Evolutionary conservation across 2,888 invertebrate species (phyloP).

Genomic region (Drosophila heteroneura): DNA sequence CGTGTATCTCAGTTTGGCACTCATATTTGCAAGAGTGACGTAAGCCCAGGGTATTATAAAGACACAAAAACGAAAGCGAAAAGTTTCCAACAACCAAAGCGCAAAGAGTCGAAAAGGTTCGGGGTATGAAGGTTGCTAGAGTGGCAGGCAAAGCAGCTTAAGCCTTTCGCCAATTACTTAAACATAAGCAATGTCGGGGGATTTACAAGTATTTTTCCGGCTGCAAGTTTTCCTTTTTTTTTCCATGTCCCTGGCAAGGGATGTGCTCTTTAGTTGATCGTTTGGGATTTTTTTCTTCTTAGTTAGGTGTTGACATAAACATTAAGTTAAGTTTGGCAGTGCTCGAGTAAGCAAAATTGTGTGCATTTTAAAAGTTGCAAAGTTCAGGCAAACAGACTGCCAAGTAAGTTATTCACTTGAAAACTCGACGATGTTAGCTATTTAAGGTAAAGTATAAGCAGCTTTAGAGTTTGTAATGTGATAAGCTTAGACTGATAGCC

Average conservation of each 20-base stretch:
- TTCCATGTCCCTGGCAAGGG: slow-evolving; percentile 24
- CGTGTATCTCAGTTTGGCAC: slow-evolving; percentile 25
- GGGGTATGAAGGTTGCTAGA: slow-evolving; percentile 10
- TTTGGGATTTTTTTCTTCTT: slow-evolving; percentile 33
- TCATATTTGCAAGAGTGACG: slow-evolving; percentile 28
- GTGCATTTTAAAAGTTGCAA: slow-evolving; percentile 27
- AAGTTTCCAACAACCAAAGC: slow-evolving; percentile 39
- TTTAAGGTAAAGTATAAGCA: slow-evolving; percentile 6
- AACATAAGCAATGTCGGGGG: slow-evolving; percentile 74
- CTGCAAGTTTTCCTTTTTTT: slow-evolving; percentile 24
- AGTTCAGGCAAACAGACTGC: slow-evolving; percentile 8
- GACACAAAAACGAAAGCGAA: slow-evolving; percentile 24
- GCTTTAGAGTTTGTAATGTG: slow-evolving; percentile 16
- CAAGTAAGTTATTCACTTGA: slow-evolving; percentile 1
- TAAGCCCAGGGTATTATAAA: slow-evolving; percentile 31
- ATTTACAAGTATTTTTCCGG: slow-evolving; percentile 69
- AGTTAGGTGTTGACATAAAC: slow-evolving; percentile 46
- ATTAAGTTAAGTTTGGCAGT: slow-evolving; percentile 38
- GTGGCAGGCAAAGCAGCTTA: slow-evolving; percentile 46
- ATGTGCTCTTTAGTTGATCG: slow-evolving; percentile 49
- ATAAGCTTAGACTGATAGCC: slow-evolving; percentile 15
- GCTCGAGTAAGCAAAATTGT: slow-evolving; percentile 27
- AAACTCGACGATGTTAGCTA: not conserved
- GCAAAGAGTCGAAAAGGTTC: slow-evolving; percentile 41
- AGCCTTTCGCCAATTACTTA: slow-evolving; percentile 78